Evolutionary conservation across 2,797 vertebrate genomes (phyloP).

Genomic region (Neomorphus geoffroyi): DNA sequence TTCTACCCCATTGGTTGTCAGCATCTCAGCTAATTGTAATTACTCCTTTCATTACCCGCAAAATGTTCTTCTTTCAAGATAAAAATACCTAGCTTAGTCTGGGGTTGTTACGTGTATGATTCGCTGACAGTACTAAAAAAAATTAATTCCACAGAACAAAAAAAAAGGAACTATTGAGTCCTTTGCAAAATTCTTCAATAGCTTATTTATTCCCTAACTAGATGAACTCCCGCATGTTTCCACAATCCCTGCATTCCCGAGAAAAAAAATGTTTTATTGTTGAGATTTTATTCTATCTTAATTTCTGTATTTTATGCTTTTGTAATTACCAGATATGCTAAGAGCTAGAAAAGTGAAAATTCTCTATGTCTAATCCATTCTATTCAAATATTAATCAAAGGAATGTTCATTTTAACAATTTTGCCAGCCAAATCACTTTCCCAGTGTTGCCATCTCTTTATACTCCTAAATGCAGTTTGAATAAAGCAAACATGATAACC

Average conservation of each 20-base stretch:
- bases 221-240: not conserved
- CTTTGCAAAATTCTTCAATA: not conserved
- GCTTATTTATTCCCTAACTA: not conserved
- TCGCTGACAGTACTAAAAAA: not conserved
- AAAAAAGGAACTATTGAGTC: not conserved
- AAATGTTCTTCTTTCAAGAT: not conserved
- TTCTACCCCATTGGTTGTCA: constrained; percentile 4
- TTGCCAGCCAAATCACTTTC: not conserved
- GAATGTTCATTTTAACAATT: not conserved
- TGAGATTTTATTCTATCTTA: not conserved
- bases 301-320: not conserved
- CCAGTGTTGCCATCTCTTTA: not conserved
- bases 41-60: not conserved
- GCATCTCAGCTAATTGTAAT: constrained; percentile 32
- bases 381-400: constrained; percentile 22
- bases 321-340: not conserved
- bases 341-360: constrained; percentile 8
- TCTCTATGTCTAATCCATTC: not conserved
- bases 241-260: not conserved
- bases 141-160: not conserved
- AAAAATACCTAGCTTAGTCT: not conserved
- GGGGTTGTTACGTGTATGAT: not conserved
- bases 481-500: not conserved
- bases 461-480: not conserved
- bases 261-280: not conserved